Conservation (phyloP, 2,797 vertebrate species). For the Oreochromis mossambicus region DNA sequence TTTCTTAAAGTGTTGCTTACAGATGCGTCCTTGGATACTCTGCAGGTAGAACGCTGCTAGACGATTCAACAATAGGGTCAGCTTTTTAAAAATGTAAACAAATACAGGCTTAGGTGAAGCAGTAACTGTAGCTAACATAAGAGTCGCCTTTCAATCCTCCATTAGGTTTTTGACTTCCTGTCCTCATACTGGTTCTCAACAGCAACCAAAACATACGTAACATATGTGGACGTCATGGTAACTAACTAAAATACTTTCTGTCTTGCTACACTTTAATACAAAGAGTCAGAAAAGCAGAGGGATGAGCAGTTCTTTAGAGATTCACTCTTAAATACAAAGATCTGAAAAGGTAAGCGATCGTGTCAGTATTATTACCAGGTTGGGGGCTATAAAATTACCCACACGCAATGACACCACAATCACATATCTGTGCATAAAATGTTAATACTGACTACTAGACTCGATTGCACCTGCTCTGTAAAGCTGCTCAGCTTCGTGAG, state of each 20-base stretch:
- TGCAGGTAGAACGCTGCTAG: background rate
- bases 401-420: background rate
- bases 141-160: background rate
- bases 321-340: background rate
- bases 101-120: background rate
- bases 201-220: rapidly evolving
- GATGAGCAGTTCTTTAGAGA: background rate
- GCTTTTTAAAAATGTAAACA: background rate
- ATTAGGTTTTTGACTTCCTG: background rate
- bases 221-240: background rate
- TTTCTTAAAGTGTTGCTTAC: background rate
- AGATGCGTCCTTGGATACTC: rapidly evolving
- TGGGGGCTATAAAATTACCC: background rate
- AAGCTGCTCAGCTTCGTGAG: background rate
- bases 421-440: background rate
- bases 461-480: background rate
- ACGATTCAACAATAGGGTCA: background rate
- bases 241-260: background rate
- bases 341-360: background rate
- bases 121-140: background rate
- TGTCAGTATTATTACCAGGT: background rate
- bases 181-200: background rate
- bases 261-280: background rate
- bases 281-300: background rate
- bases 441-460: background rate